Conservation (phyloP, 2,888 invertebrate genomes). For the Fragum whitleyi region DNA sequence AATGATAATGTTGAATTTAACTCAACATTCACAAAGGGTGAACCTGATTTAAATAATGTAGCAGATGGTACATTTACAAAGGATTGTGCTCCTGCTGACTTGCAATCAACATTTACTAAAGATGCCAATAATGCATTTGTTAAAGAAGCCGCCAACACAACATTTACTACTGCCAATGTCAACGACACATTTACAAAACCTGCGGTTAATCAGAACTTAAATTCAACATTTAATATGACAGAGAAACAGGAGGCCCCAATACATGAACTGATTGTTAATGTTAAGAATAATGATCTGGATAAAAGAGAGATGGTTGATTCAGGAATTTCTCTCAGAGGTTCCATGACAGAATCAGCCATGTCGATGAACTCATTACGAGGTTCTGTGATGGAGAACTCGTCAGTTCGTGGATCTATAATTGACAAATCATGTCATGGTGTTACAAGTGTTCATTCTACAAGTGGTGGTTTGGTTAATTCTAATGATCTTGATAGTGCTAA, state of each 20-base stretch:
- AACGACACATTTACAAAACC: slow-evolving; percentile 7
- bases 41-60: background rate
- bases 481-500: slow-evolving; percentile 24
- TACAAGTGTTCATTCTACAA: slow-evolving; percentile 39
- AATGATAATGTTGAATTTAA: slow-evolving; percentile 34
- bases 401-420: slow-evolving; percentile 63
- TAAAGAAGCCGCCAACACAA: background rate
- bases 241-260: slow-evolving; percentile 15
- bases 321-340: slow-evolving; percentile 60
- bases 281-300: slow-evolving; percentile 11
- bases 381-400: slow-evolving; percentile 60
- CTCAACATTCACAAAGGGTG: slow-evolving; percentile 45
- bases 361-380: slow-evolving; percentile 40
- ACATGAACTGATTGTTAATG: slow-evolving; percentile 12
- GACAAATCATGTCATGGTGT: slow-evolving; percentile 76
- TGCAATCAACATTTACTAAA: slow-evolving; percentile 3
- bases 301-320: slow-evolving; percentile 56
- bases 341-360: slow-evolving; percentile 60
- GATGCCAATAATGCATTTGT: too few relatives aligned
- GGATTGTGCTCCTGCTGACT: background rate
- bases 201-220: slow-evolving; percentile 29
- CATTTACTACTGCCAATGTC: background rate
- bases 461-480: slow-evolving; percentile 23
- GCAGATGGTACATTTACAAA: slow-evolving; percentile 1
- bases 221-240: slow-evolving; percentile 50